phyloP scores from a whole-genome alignment of 2,888 invertebrate genomes.

The Troides oblongomaculatus region DNA sequence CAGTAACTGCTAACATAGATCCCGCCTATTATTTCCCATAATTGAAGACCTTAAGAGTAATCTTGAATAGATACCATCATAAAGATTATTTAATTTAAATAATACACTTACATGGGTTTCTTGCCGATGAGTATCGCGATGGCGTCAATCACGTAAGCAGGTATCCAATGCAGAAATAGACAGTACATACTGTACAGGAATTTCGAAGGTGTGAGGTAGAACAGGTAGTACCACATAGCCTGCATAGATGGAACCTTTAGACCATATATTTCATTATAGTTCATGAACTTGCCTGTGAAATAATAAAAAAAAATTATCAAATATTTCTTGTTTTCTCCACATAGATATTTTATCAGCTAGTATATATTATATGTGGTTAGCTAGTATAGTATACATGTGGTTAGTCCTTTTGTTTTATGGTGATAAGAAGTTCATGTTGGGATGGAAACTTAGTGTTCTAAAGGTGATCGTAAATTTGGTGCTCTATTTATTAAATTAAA shows the following conservation, averaged over 20 bases:
- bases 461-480: no score
- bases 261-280: conserved; percentile 74
- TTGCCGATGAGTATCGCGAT: conserved; percentile 79
- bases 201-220: conserved; percentile 81
- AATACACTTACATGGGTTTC: conserved; percentile 80
- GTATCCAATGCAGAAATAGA: conserved; percentile 81
- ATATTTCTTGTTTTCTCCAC: background rate
- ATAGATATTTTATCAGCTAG: background rate
- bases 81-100: background rate
- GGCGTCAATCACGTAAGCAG: conserved; percentile 81
- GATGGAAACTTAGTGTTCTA: no score
- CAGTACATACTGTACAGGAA: conserved; percentile 78
- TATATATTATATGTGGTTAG: no score
- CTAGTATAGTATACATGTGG: no score
- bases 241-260: conserved; percentile 76
- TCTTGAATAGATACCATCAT: background rate
- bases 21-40: no score
- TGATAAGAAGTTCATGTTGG: no score
- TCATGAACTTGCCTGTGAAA: conserved; percentile 66
- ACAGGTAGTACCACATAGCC: conserved; percentile 83
- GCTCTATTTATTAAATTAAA: no score
- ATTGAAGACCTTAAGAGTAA: background rate
- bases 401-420: no score
- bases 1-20: no score
- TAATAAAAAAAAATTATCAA: background rate